phyloP scores from a whole-genome alignment of 2,797 vertebrate genomes.

The Pitangus sulphuratus region DNA sequence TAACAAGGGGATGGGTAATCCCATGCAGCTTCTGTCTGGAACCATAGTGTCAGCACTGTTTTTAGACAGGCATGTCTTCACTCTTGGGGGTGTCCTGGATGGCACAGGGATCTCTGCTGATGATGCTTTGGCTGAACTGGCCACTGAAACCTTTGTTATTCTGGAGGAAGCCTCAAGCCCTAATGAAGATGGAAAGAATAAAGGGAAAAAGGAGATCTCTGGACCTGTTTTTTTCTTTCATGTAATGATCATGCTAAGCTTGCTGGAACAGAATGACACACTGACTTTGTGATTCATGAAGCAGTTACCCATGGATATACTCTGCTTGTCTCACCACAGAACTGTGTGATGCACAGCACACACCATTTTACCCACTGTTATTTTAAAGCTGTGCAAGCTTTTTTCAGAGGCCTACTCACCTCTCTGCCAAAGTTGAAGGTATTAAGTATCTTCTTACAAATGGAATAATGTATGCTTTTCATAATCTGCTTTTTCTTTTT shows the following conservation, averaged over 20 bases:
- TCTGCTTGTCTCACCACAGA: neutral
- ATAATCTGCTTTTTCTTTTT: neutral
- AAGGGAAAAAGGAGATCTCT: neutral
- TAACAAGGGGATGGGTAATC: neutral
- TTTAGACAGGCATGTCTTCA: neutral
- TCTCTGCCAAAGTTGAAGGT: neutral
- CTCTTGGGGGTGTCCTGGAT: neutral
- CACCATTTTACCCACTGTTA: neutral
- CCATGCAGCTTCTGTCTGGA: neutral
- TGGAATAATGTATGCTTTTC: neutral
- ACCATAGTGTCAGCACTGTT: fast-evolving
- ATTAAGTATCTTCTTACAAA: neutral
- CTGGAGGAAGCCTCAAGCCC: neutral
- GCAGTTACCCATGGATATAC: neutral
- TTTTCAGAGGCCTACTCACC: neutral
- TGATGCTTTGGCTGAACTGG: neutral
- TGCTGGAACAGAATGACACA: neutral
- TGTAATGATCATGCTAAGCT: neutral
- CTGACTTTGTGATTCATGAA: neutral
- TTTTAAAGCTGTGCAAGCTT: neutral
- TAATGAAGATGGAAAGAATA: neutral
- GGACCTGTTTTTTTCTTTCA: neutral
- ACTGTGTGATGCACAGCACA: neutral
- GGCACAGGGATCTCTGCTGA: neutral
- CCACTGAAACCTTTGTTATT: neutral